These are phyloP conservation scores for Chrysotoxum bicinctum DNA, from an alignment of 2,888 invertebrate species.

Conservation along the genomic window DNA sequence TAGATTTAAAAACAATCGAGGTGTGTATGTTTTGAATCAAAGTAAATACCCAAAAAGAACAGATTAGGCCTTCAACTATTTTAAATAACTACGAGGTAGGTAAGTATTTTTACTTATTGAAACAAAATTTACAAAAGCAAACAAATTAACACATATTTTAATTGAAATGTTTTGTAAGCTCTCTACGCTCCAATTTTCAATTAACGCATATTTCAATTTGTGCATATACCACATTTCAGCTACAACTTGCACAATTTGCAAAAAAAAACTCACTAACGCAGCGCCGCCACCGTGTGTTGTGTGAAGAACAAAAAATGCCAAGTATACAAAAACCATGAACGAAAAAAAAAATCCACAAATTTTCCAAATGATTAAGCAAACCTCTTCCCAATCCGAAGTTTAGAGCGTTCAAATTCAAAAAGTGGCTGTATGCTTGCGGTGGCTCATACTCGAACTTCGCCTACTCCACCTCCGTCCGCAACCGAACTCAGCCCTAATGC, in stretches of 20 bases:
- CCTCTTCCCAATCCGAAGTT: neutral
- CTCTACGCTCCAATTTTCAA: neutral
- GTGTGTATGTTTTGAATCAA: no score
- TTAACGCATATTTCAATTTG: slow-evolving; percentile 20
- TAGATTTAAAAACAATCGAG: no score
- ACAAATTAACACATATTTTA: neutral
- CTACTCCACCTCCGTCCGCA: neutral
- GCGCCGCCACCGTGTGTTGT: no score
- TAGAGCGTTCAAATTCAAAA: slow-evolving; percentile 22
- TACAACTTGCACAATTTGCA: neutral
- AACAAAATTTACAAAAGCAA: neutral
- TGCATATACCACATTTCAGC: neutral
- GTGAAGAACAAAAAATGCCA: neutral
- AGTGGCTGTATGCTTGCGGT: neutral
- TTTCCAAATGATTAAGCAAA: slow-evolving; percentile 32
- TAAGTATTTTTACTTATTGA: neutral
- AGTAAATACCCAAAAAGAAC: no score
- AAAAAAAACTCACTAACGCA: neutral
- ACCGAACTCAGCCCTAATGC: neutral
- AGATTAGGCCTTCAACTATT: neutral
- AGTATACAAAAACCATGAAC: neutral
- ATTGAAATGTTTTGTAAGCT: slow-evolving; percentile 4
- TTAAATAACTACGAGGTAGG: neutral
- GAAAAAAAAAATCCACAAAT: neutral
- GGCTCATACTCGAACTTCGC: neutral